A percentile compares a stretch with the other conserved stretches of the same genome.
phyloP scores from a whole-genome alignment of 2,797 vertebrate genomes.

The Thaleichthys pacificus region DNA sequence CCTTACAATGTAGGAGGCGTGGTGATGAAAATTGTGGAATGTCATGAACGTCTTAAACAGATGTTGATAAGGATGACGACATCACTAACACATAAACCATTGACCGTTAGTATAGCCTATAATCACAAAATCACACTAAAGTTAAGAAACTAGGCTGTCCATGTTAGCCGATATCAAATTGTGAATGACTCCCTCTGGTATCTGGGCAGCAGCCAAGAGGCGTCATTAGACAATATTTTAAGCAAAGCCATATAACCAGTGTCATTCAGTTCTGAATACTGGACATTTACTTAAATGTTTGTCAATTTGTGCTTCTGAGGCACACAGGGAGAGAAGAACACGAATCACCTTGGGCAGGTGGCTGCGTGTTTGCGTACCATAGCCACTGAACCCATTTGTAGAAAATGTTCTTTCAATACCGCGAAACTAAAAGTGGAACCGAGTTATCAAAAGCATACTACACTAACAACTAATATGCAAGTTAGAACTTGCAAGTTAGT shows the following conservation, averaged over 20 bases:
- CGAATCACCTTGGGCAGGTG: neutral
- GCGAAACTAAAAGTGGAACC: too few relatives aligned
- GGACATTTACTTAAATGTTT: neutral
- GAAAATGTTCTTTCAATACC: too few relatives aligned
- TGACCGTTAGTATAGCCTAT: too few relatives aligned
- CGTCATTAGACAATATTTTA: neutral
- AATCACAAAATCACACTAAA: neutral
- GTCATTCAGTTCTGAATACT: neutral
- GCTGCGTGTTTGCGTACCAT: neutral
- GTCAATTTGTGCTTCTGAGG: neutral
- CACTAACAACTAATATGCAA: neutral
- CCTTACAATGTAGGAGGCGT: neutral
- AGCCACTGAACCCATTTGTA: neutral
- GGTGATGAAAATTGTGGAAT: neutral
- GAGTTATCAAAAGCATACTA: too few relatives aligned
- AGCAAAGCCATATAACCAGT: neutral
- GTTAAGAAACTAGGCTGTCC: neutral
- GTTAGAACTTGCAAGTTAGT: neutral
- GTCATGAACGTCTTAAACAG: neutral
- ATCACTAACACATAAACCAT: neutral
- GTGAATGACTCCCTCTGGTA: neutral
- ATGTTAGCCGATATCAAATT: neutral
- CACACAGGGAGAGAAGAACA: neutral
- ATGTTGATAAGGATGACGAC: neutral
- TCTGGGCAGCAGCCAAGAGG: neutral